Evolutionary conservation across 2,888 invertebrate species (phyloP).

Genomic region (Crioceris asparagi): DNA sequence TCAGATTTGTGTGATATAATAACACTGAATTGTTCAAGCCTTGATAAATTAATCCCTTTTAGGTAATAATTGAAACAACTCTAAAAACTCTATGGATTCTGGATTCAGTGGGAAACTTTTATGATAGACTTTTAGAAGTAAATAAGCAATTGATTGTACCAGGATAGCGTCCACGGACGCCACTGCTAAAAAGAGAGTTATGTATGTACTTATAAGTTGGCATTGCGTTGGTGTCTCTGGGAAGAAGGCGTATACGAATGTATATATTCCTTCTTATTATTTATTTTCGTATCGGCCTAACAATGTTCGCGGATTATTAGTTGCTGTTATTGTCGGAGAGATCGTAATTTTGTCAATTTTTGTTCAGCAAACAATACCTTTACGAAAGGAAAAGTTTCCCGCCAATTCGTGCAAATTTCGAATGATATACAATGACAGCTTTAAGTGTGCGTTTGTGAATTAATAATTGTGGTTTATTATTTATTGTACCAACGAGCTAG

Average conservation of each 20-base stretch:
- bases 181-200: constrained; percentile 1
- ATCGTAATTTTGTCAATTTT: constrained; percentile 20
- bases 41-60: no score
- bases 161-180: no score
- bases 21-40: no score
- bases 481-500: no score
- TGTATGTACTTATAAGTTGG: background rate
- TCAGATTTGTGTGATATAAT: no score
- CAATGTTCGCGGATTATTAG: constrained; percentile 21
- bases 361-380: background rate
- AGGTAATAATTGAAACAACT: no score
- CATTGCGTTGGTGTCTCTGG: background rate
- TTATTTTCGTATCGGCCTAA: constrained; percentile 7
- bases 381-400: background rate
- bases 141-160: no score
- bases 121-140: no score
- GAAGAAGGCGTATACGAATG: background rate
- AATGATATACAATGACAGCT: constrained; percentile 2
- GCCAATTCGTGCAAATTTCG: background rate
- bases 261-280: no score
- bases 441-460: background rate
- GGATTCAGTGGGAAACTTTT: no score
- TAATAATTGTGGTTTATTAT: constrained; percentile 1
- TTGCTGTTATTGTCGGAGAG: constrained; percentile 20
- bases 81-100: no score